Conservation (phyloP, 2,113 vertebrate species). For the Buteo buteo region DNA sequence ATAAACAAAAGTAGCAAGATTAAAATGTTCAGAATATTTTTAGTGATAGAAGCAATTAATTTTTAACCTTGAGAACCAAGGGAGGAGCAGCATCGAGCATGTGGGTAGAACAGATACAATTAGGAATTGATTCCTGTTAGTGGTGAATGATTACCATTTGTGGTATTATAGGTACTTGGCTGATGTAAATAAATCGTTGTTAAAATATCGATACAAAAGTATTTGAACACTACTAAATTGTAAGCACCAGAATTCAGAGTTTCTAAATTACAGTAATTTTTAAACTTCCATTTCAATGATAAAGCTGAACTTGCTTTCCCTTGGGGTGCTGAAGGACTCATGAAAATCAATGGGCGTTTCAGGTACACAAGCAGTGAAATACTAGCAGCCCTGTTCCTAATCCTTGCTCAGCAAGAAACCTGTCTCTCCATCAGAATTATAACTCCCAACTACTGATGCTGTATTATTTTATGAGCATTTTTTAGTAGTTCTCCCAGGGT, state of each 20-base stretch:
- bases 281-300: not conserved
- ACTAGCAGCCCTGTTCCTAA: not conserved
- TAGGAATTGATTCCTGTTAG: not conserved
- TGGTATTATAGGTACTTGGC: not conserved
- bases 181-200: not conserved
- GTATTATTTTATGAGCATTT: not conserved
- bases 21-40: conserved; percentile 33
- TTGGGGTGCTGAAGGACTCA: not conserved
- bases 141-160: not conserved
- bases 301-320: not conserved
- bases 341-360: not conserved
- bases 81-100: not conserved
- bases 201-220: not conserved
- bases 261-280: not conserved
- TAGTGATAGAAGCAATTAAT: not conserved
- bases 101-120: not conserved
- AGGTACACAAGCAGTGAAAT: not conserved
- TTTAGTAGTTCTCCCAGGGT: not conserved
- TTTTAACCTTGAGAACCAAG: not conserved
- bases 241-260: not conserved
- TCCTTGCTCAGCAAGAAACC: not conserved
- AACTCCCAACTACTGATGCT: not conserved
- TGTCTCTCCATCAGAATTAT: not conserved
- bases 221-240: not conserved
- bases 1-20: conserved; percentile 46